A percentile compares a stretch with the other conserved stretches of the same genome.
phyloP scores from a whole-genome alignment of 2,113 vertebrate genomes.

The Nyctereutes procyonoides region DNA sequence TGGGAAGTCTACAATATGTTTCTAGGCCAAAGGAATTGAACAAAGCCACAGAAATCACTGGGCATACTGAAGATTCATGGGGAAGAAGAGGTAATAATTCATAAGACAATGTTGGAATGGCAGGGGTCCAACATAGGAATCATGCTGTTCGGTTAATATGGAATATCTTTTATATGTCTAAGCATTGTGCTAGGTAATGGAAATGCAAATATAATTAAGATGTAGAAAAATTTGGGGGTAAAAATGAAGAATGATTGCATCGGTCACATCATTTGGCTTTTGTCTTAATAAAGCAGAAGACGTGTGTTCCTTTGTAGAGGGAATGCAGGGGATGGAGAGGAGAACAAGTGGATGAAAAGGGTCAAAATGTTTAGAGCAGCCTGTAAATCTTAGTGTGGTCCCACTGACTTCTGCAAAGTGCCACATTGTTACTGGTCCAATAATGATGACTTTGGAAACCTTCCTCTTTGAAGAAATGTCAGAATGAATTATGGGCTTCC shows the following conservation, averaged over 20 bases:
- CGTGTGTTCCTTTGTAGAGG: background rate
- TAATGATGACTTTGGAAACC: conserved; percentile 52
- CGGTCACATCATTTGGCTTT: background rate
- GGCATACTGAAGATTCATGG: background rate
- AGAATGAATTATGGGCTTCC: conserved; percentile 70
- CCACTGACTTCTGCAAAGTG: conserved; percentile 7
- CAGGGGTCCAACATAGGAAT: background rate
- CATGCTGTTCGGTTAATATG: background rate
- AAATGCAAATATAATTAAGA: background rate
- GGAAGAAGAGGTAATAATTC: background rate
- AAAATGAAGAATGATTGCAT: background rate
- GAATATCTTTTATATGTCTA: background rate
- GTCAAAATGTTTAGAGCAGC: background rate
- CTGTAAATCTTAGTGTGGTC: background rate
- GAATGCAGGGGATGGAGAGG: background rate
- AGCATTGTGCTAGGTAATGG: background rate
- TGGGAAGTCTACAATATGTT: background rate
- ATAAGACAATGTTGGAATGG: background rate
- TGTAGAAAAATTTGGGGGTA: too few relatives aligned
- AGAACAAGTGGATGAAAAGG: background rate
- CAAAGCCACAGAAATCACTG: background rate
- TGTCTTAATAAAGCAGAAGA: background rate
- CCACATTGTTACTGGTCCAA: background rate
- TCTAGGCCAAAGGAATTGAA: background rate
- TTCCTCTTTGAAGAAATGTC: conserved; percentile 54